Base-by-base conservation (phyloP, 2,888 invertebrate genomes). In the Ypsolopha sequella region DNA sequence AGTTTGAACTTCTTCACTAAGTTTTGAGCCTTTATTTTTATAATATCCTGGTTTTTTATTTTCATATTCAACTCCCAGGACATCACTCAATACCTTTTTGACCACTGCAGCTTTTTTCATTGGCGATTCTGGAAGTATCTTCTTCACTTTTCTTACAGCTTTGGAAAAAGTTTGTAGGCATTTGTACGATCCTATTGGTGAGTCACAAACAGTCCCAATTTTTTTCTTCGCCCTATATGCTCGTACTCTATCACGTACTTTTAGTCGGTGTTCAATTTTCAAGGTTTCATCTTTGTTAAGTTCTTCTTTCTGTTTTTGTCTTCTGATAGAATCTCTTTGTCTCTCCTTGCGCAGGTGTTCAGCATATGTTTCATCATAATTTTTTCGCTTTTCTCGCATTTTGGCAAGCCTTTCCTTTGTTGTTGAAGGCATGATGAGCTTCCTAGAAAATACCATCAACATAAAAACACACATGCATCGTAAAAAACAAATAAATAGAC, bases 111-210 rank as follows among this genome's bases (percentile, higher is more conserved):
- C 50, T 34, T 43, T 50, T 41, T 41, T 50, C 34, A 41, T 11
- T 35, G 50, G 50, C 9, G 50, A 50, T n/a, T 41, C 50, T 10
- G 50, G 41, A 13, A 50, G 50, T 8, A 10, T 33, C 7, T 36
- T 50, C 50, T 50, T 50, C 35, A 41, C 41, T 24, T 34, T 39
- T 41, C 41, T 49, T 49, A 33, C 38, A 41, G n/a, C n/a, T n/a
- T n/a, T n/a, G n/a, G n/a, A n/a, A n/a, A 43, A 49, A 13, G 36
- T 41, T 50, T 50, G 50, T 34, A 43, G 34, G 43, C 41, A 50
- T 39, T 50, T 50, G 50, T 43, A 43, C 35, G 43, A 36, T 24
- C 50, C 24, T 43, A 44, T 33, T 44, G 43, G 44, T 14, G 43
- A 41, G 43, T 44, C 50, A 43, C 50, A 50, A 44, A 44, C 14